These are phyloP conservation scores for Bucorvus abyssinicus DNA, from an alignment of 2,797 vertebrate genomes.

Conservation along the genomic window DNA sequence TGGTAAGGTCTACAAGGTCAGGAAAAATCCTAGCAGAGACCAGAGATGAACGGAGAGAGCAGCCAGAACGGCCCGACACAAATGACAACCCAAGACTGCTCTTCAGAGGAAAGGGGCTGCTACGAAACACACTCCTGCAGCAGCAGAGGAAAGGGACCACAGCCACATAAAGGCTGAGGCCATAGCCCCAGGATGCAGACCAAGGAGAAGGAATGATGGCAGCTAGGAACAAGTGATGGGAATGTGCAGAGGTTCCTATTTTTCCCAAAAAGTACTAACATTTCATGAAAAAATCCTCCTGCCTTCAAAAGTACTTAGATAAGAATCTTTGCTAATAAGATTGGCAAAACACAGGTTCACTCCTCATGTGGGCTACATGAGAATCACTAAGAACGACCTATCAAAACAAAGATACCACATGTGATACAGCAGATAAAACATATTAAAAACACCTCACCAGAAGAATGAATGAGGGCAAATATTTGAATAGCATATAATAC, in stretches of 20 bases:
- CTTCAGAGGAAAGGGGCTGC: neutral
- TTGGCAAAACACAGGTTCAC: neutral
- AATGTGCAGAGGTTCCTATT: neutral
- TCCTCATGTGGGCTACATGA: neutral
- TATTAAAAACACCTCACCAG: neutral
- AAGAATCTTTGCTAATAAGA: neutral
- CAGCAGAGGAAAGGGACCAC: neutral
- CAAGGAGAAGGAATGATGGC: neutral
- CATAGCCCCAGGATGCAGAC: neutral
- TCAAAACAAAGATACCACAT: neutral
- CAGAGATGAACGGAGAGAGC: neutral
- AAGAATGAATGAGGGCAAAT: neutral
- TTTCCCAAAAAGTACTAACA: neutral
- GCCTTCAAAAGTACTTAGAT: neutral
- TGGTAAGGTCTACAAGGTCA: neutral
- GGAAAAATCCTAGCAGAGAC: neutral
- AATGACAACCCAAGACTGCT: neutral
- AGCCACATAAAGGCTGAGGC: neutral
- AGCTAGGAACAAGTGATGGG: neutral
- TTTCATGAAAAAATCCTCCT: neutral
- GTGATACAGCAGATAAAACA: neutral
- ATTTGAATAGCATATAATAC: neutral
- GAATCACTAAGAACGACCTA: neutral
- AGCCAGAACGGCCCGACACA: neutral
- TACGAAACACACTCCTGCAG: neutral